Base-by-base conservation (phyloP, 2,888 invertebrate species). In the Patella depressa region DNA sequence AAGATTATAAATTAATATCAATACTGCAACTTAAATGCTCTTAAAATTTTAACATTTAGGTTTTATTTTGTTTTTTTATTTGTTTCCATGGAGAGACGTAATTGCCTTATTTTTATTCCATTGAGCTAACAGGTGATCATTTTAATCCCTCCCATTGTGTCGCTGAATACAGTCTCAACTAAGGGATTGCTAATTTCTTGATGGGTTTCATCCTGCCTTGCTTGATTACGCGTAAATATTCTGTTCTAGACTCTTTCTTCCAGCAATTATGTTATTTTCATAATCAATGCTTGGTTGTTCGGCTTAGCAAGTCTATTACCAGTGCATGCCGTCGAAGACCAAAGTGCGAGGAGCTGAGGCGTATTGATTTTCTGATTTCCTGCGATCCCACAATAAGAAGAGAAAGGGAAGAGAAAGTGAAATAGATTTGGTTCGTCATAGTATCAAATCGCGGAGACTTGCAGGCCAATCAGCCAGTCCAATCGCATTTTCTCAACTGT, bases 251-350 rank as follows among this genome's bases (percentile, higher is more conserved):
- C 24, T 65, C 65, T 65, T 65, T 65, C 65, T 65, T 19, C 65
- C 65, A 65, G 65, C 65, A 65, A 65, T 65, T 65, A 65, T 65
- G 65, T 65, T 65, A 65, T 65, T 65, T 65, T 65, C 65, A 65
- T 65, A 65, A 65, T 65, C 65, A 65, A 65, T 65, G 65, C 45
- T 45, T 65, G 24, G 65, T 65, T 65, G 19, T 24, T 65, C 65
- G 24, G 65, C 65, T 65, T 65, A 65, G 65, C 65, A 65, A 65
- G 65, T 65, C 65, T 65, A 65, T 65, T 65, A 65, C 65, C 24
- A 65, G 19, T 19, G 65, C 19, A 19, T 24, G 65, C 65, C 65
- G 19, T 19, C 19, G 24, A 65, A 65, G 65, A 65, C 65, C 65
- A 65, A 65, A 65, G 65, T 65, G 65, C 65, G 65, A 65, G 65